Percentiles rank a stretch among this genome's conserved stretches.
These are phyloP conservation scores for Gallinago solitaria DNA, from an alignment of 2,797 vertebrate genomes.

Conservation along the genomic window DNA sequence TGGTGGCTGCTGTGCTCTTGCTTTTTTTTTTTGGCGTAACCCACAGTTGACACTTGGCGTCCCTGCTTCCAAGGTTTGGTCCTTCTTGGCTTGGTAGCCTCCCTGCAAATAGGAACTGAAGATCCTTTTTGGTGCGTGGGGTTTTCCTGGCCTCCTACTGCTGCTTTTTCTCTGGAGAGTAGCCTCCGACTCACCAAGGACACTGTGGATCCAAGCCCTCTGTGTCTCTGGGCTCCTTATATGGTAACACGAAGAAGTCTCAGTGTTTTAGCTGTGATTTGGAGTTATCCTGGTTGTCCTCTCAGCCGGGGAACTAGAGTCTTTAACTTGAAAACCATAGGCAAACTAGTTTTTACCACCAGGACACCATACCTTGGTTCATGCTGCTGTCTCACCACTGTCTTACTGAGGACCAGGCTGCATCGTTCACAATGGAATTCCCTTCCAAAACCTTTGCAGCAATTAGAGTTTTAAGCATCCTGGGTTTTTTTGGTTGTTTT, in stretches of 20 bases:
- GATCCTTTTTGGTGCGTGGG: neutral
- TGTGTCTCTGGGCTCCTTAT: constrained; percentile 17
- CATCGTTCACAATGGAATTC: neutral
- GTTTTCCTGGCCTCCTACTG: neutral
- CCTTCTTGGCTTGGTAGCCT: neutral
- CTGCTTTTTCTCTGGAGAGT: neutral
- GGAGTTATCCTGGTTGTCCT: neutral
- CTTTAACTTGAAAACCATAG: neutral
- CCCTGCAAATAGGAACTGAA: neutral
- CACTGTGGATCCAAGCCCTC: neutral
- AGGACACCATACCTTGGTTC: neutral
- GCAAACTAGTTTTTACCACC: neutral
- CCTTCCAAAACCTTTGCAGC: neutral
- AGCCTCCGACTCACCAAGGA: neutral
- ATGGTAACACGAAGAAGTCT: constrained; percentile 32
- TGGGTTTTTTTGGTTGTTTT: too few relatives aligned
- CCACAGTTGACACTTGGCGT: neutral
- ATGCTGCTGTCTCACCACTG: neutral
- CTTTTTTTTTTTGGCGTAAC: neutral
- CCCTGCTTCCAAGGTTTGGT: neutral
- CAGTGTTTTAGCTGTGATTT: neutral
- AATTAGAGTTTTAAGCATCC: neutral
- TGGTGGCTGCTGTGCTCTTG: neutral
- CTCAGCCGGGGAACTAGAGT: neutral
- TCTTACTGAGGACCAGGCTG: neutral